Evolutionary conservation across 2,888 invertebrate genomes (phyloP).

Genomic region (Sacculina carcini): DNA sequence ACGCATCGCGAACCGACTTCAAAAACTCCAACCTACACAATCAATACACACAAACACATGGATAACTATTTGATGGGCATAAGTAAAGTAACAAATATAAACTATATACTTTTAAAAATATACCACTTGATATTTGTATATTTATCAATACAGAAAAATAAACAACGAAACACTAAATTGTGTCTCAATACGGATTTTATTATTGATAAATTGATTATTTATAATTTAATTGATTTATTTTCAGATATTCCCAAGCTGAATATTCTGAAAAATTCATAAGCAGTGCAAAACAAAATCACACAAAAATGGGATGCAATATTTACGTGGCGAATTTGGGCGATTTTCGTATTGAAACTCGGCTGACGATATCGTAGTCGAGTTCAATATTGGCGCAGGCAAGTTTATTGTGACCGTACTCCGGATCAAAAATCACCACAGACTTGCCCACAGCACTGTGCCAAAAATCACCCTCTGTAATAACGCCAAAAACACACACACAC

Average conservation of each 20-base stretch:
- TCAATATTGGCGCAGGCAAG: slow-evolving; percentile 77
- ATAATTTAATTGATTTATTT: neutral
- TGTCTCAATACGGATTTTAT: too few species aligned
- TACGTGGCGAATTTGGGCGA: slow-evolving; percentile 68
- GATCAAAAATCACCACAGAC: slow-evolving; percentile 56
- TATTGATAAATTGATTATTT: too few species aligned
- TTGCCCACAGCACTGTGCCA: slow-evolving; percentile 37
- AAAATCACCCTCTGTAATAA: neutral
- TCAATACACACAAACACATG: slow-evolving; percentile 5
- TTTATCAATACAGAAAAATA: neutral
- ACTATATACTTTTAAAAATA: too few species aligned
- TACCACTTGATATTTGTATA: too few species aligned
- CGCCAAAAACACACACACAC: too few species aligned
- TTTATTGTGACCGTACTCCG: slow-evolving; percentile 37
- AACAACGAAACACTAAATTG: too few species aligned
- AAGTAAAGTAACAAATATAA: neutral
- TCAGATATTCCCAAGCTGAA: neutral
- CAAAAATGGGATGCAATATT: too few species aligned
- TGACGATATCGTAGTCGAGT: slow-evolving; percentile 67
- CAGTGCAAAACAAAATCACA: neutral
- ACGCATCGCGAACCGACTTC: slow-evolving; percentile 44
- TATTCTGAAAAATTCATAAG: neutral
- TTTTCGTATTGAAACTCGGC: slow-evolving; percentile 59
- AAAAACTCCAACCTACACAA: slow-evolving; percentile 48
- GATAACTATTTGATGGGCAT: too few species aligned